These are phyloP conservation scores for Sebastes taczanowskii DNA, from an alignment of 2,797 vertebrate genomes.

Conservation along the genomic window DNA sequence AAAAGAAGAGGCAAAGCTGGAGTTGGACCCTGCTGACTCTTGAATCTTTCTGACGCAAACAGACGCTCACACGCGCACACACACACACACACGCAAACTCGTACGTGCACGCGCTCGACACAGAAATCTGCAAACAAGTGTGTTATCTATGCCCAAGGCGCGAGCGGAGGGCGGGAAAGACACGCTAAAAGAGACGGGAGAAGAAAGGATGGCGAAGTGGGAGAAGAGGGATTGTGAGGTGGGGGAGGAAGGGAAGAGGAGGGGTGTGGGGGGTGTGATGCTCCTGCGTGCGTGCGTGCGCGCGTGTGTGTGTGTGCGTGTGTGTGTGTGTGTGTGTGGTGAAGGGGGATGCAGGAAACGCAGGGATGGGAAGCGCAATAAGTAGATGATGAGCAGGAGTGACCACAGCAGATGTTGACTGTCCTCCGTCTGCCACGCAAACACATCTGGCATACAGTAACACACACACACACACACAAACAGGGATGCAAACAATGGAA, in stretches of 20 bases:
- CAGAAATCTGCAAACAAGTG: slow-evolving; percentile 39
- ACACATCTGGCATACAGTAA: not conserved
- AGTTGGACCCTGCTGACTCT: slow-evolving; percentile 46
- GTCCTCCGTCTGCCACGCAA: slow-evolving; percentile 34
- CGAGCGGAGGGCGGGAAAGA: not conserved
- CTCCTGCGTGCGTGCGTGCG: not conserved
- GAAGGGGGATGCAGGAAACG: not conserved
- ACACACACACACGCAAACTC: slow-evolving; percentile 5
- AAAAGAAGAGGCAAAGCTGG: slow-evolving; percentile 51
- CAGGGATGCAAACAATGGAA: not conserved
- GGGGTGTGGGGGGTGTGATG: not conserved
- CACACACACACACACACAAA: slow-evolving; percentile 7
- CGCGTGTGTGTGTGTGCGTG: not conserved
- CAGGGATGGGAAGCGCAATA: slow-evolving; percentile 1
- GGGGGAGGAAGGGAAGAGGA: not conserved
- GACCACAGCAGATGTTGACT: slow-evolving; percentile 63
- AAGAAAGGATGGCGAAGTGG: slow-evolving; percentile 17
- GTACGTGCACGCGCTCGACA: not conserved
- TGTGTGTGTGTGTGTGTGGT: not conserved
- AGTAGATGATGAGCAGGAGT: slow-evolving; percentile 50
- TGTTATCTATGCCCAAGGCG: slow-evolving; percentile 20
- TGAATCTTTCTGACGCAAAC: slow-evolving; percentile 39
- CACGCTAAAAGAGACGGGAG: not conserved
- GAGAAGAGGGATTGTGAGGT: not conserved
- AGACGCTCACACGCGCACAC: slow-evolving; percentile 3